Conservation (phyloP, 2,797 vertebrate species). For the Prunella strophiata region DNA sequence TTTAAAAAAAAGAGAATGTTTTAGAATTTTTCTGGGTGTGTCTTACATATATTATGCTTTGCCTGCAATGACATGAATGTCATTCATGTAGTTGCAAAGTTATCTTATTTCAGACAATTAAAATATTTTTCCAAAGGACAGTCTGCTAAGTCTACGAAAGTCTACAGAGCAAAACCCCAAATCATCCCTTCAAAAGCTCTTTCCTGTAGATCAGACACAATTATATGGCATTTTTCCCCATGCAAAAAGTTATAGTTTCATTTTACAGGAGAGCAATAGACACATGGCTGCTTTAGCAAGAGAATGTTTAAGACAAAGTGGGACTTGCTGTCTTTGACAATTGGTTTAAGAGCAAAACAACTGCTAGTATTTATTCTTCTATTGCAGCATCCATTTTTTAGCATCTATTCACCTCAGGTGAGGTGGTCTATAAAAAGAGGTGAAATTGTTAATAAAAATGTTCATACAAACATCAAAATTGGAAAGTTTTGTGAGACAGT, state of each 20-base stretch:
- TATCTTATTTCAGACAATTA: neutral
- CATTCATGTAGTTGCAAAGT: neutral
- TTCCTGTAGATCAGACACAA: neutral
- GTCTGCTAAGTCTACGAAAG: neutral
- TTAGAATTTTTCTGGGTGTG: neutral
- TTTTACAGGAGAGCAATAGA: neutral
- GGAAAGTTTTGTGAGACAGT: neutral
- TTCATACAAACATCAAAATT: neutral
- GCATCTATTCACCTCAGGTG: neutral
- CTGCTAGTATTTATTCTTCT: neutral
- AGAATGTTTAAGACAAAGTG: neutral
- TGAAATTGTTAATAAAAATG: neutral
- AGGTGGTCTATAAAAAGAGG: neutral
- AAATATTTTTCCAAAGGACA: neutral
- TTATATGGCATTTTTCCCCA: neutral
- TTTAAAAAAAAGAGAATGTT: neutral
- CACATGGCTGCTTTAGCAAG: neutral
- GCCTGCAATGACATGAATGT: neutral
- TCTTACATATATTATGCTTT: neutral
- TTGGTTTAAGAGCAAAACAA: neutral
- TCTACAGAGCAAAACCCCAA: neutral
- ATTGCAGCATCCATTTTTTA: neutral
- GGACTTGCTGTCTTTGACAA: neutral
- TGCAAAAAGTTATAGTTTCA: neutral
- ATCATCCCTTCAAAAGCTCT: neutral